phyloP scores from a whole-genome alignment of 2,888 invertebrate species.

The Drosophila mettleri region DNA sequence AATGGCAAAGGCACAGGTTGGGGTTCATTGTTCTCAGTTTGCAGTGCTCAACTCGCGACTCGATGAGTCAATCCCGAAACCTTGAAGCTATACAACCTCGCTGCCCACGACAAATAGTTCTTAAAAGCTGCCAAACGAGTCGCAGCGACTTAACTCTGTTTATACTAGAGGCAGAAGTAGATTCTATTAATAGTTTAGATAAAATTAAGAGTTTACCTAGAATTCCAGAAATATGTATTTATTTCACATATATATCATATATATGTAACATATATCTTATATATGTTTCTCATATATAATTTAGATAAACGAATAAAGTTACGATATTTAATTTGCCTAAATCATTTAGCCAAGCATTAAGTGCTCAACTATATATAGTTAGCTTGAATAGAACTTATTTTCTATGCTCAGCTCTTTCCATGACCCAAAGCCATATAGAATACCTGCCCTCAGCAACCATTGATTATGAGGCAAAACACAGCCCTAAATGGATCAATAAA shows the following conservation, averaged over 20 bases:
- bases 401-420: not conserved
- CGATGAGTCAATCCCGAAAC: conserved; percentile 41
- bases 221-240: too few relatives aligned
- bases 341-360: not conserved
- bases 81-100: conserved; percentile 29
- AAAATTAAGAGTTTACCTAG: conserved; percentile 1
- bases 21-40: conserved; percentile 60
- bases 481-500: conserved; percentile 6
- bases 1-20: conserved; percentile 18
- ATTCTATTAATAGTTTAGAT: conserved; percentile 5
- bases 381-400: not conserved
- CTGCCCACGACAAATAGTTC: conserved; percentile 1
- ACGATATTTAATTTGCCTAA: not conserved
- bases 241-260: too few relatives aligned
- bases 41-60: conserved; percentile 19
- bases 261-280: too few relatives aligned
- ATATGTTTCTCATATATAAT: not conserved
- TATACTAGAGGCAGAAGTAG: not conserved
- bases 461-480: not conserved
- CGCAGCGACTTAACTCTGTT: not conserved
- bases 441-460: not conserved
- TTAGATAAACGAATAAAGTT: not conserved
- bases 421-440: not conserved
- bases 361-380: too few relatives aligned
- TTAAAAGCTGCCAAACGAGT: conserved; percentile 43